These are phyloP conservation scores for Leptonema lineaticorne DNA, from an alignment of 1,140 invertebrate genomes.

Conservation along the genomic window DNA sequence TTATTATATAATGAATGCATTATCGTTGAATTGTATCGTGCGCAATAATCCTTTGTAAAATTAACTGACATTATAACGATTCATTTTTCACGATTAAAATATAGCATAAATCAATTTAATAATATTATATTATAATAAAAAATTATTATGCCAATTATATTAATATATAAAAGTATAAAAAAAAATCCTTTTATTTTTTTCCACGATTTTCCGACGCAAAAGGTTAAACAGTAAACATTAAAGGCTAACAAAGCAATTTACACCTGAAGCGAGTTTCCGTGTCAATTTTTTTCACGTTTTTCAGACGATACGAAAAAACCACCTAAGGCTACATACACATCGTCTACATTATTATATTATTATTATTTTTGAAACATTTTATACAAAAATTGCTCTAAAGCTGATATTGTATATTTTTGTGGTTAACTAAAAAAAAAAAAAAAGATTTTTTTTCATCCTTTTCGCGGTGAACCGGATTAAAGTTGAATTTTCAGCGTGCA, in stretches of 20 bases:
- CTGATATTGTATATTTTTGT: not conserved
- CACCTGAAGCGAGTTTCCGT: conserved; percentile 1
- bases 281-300: not conserved
- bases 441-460: not conserved
- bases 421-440: not conserved
- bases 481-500: conserved; percentile 6
- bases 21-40: no score
- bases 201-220: not conserved
- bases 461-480: not conserved
- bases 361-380: not conserved
- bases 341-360: not conserved
- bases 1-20: no score
- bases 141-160: not conserved
- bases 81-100: no score
- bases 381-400: conserved; percentile 5
- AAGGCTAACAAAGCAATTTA: not conserved
- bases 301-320: not conserved
- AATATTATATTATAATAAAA: not conserved
- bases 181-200: not conserved
- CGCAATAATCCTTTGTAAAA: no score
- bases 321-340: not conserved
- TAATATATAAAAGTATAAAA: not conserved
- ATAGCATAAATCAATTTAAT: no score
- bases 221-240: not conserved
- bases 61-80: no score